phyloP scores from a whole-genome alignment of 1,140 invertebrate species.

The Pseudomyrmex flavicornis region DNA sequence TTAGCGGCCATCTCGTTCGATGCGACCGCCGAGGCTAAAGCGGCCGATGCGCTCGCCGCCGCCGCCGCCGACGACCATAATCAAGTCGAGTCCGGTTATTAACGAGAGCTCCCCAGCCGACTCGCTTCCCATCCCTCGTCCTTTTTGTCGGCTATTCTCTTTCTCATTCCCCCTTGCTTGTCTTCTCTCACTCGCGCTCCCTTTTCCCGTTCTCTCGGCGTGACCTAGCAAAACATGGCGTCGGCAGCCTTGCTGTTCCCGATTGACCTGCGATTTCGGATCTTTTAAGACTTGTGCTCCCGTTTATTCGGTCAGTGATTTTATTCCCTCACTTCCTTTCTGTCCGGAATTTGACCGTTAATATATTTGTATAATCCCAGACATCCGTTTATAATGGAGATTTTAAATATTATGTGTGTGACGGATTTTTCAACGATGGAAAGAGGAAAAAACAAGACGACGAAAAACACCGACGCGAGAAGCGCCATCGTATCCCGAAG shows the following conservation, averaged over 20 bases:
- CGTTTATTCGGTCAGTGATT: slow-evolving; percentile 11
- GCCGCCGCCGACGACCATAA: slow-evolving; percentile 67
- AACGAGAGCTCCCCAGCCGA: slow-evolving; percentile 55
- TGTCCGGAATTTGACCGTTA: background rate
- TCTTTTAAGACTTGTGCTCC: slow-evolving; percentile 15
- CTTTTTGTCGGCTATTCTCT: slow-evolving; percentile 40
- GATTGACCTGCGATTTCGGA: background rate
- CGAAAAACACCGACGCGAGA: background rate
- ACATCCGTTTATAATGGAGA: background rate
- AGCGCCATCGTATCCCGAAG: slow-evolving; percentile 41
- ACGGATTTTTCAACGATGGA: background rate
- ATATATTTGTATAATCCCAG: background rate
- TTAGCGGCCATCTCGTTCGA: slow-evolving; percentile 69
- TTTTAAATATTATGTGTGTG: background rate
- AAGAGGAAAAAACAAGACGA: background rate
- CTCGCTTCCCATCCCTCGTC: slow-evolving; percentile 30
- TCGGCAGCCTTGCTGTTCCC: background rate
- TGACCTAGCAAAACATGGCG: slow-evolving; percentile 45
- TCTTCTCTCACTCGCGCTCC: background rate
- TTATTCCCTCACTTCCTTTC: background rate
- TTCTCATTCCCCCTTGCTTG: slow-evolving; percentile 19
- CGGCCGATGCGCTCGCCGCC: slow-evolving; percentile 54
- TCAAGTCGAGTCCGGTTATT: slow-evolving; percentile 73
- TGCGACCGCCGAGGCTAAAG: slow-evolving; percentile 61
- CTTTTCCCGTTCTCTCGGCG: background rate